Percentiles rank a stretch among this genome's conserved stretches.
These are phyloP conservation scores for Hypercompe scribonia DNA, from an alignment of 2,888 invertebrate species.

Conservation along the genomic window DNA sequence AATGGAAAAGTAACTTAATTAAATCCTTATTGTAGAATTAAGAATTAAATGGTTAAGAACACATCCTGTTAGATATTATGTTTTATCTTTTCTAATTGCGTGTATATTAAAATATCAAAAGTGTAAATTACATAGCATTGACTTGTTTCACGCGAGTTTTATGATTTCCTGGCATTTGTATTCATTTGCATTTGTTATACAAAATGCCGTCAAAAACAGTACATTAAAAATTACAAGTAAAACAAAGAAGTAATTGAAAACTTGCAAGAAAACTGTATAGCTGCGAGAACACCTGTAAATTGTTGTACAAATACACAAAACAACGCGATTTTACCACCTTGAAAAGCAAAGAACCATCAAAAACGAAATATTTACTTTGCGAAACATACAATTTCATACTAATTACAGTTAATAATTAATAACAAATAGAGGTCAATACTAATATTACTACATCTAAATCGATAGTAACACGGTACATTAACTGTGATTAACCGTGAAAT, in stretches of 20 bases:
- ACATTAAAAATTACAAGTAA: not conserved
- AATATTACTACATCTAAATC: constrained; percentile 5
- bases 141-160: not conserved
- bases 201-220: not conserved
- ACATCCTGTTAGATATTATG: constrained; percentile 34
- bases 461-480: constrained; percentile 4
- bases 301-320: not conserved
- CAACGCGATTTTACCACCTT: not conserved
- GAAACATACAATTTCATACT: constrained; percentile 3
- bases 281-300: not conserved
- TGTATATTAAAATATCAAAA: not conserved
- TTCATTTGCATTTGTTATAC: not conserved
- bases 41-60: constrained; percentile 27
- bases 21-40: constrained; percentile 28
- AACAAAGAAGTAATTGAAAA: not conserved
- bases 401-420: constrained; percentile 14
- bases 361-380: constrained; percentile 3
- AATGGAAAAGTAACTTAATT: constrained; percentile 47
- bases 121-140: not conserved
- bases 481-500: constrained; percentile 10
- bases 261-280: not conserved
- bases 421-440: constrained; percentile 9
- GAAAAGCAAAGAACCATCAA: not conserved
- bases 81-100: constrained; percentile 5
- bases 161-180: not conserved